Evolutionary conservation across 2,113 vertebrate species (phyloP), one percentile per base, ranked within the genome.

Genomic region (Ageneiosus marmoratus): DNA sequence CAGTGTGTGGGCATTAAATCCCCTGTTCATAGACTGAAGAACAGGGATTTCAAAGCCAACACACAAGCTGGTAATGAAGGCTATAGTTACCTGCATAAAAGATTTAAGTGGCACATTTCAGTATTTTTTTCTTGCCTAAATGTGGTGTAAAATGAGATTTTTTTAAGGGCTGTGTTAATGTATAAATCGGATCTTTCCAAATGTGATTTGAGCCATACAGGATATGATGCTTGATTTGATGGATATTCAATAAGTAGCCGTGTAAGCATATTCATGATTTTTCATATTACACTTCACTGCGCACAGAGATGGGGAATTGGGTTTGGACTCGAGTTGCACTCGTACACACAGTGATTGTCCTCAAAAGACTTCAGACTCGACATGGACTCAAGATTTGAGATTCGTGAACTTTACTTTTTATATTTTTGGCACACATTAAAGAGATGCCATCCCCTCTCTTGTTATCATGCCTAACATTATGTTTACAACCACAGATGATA

Each of bases 1-100:
- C 37, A 8, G 4, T 72, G 51, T 15, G 34, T 69, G 13, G 77
- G 83, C 10, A 32, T 86, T 85, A 85, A 83, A 86, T 87, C 50
- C 85, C 37, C 80, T 84, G 5, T 50, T 34, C 56, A 53, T 37
- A 74, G 2, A 55, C 63, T 13, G 46, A 67, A 80, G 29, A 79
- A 32, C 37, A 41, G 16, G 48, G 56, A 55, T 48, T 62, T 55
- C 5, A 80, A 46, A 65, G 50, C 6, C 29, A 18, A 48, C 7
- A 44, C 1, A 41, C 6, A 27, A 34, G 34, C 27, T 56, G 56
- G 6, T 44, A 16, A 65, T n/a, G 20, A 80, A 67, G 46, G 72
- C n/a, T 20, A 22, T 9, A 1, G 20, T 53, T 34, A 75, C 29
- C 3, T 18, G 53, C 27, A 75, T 32, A 75, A 3, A 10, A 18